Base-by-base conservation (phyloP, 2,797 vertebrate genomes). In the Dermochelys coriacea region DNA sequence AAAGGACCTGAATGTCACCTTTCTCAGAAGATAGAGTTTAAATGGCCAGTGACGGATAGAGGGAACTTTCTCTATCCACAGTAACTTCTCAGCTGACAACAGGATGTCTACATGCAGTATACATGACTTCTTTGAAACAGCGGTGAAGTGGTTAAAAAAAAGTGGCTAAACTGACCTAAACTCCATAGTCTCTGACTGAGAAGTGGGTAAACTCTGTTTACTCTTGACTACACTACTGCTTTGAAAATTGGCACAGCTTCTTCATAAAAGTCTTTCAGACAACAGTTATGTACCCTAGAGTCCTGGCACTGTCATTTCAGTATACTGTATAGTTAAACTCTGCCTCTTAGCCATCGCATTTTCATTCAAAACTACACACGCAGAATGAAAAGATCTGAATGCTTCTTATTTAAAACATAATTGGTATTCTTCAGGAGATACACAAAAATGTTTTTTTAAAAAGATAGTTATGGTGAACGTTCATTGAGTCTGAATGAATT, bases 361-460 rank as follows among this genome's bases (percentile, higher is more conserved):
- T 15, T 84, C 84, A 52, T 94, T 96, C 95, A 96, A 96, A 71
- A 87, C 45, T 95, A 6, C 61, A 29, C 68, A 83, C 64, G 91
- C 86, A 97, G 91, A 95, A 97, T 84, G 85, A 90, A 95, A 93
- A 81, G 78, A 89, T 92, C 90, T 88, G 93, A 93, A 91, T 45
- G 93, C 84, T 89, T 90, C 86, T 95, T 83, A 91, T 92, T 81
- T 86, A 86, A 95, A 77, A 87, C 51, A 71, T 84, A 68, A 80
- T 55, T 79, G 89, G 88, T 95, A 94, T 93, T 55, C 88, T 90
- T 91, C 92, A 93, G 96, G 91, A 91, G n/a, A 95, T 82, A 79
- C 0, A 2, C 19, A 18, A 87, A 95, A 83, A 90, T 95, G 87
- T 89, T 95, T 18, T 88, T 82, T 37, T 61, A 92, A 91, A 91